Evolutionary conservation across 2,888 invertebrate genomes (phyloP).

Genomic region (Orthosia cruda): DNA sequence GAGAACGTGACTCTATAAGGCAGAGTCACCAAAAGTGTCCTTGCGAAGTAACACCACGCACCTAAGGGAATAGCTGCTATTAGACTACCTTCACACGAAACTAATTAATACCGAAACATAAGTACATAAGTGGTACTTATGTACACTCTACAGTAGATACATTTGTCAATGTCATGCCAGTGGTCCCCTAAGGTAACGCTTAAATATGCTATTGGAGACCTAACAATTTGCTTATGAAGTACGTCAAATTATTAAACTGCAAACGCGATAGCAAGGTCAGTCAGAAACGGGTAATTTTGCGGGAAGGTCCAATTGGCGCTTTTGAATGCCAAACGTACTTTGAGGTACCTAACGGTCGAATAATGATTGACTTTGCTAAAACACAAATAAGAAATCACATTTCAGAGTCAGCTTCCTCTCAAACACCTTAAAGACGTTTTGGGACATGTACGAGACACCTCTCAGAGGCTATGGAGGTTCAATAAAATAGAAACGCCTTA

Average conservation of each 20-base stretch:
- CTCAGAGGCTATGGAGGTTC: too few species aligned
- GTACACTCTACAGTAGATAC: conserved; percentile 12
- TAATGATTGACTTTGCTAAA: background rate
- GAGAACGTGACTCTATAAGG: conserved; percentile 45
- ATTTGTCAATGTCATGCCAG: conserved; percentile 35
- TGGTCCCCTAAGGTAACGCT: conserved; percentile 27
- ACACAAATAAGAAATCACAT: background rate
- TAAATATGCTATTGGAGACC: conserved; percentile 27
- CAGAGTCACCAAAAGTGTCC: conserved; percentile 42
- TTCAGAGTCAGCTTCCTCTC: background rate
- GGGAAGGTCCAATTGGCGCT: background rate
- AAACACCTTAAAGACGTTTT: background rate
- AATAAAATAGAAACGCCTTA: too few species aligned
- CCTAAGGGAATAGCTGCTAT: conserved; percentile 54
- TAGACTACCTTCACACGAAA: conserved; percentile 38
- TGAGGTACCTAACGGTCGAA: background rate
- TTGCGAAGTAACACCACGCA: conserved; percentile 45
- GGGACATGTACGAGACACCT: too few species aligned
- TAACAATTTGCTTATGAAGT: background rate
- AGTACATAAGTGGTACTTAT: conserved; percentile 18
- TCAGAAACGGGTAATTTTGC: background rate
- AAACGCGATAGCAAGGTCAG: background rate
- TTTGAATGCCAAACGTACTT: background rate
- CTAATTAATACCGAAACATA: conserved; percentile 48
- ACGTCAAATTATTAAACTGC: conserved; percentile 4